phyloP scores from a whole-genome alignment of 1,140 invertebrate species.

The Mercenaria mercenaria region DNA sequence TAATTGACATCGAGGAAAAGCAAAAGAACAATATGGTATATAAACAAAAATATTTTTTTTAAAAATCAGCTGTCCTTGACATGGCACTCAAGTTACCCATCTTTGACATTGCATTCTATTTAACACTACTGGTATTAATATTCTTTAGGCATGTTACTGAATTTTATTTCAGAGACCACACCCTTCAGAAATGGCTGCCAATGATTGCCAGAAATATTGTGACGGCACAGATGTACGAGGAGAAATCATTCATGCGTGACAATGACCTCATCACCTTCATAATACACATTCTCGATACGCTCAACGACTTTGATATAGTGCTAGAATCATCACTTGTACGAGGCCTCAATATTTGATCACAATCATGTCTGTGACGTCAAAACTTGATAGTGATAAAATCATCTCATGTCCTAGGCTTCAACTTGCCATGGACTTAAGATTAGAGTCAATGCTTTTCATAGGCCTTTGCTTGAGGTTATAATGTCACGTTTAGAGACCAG shows the following conservation, averaged over 20 bases:
- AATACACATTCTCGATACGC: conserved; percentile 95
- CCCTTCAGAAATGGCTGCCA: conserved; percentile 95
- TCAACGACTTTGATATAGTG: conserved; percentile 97
- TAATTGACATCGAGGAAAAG: too few species aligned
- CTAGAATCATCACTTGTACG: conserved; percentile 98
- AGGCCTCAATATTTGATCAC: conserved; percentile 89
- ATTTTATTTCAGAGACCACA: conserved; percentile 93
- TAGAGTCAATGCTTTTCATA: too few species aligned
- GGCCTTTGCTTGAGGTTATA: too few species aligned
- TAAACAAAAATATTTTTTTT: too few species aligned
- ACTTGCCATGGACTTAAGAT: too few species aligned
- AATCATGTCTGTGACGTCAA: background rate
- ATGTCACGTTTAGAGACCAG: too few species aligned
- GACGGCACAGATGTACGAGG: conserved; percentile 97
- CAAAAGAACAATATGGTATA: too few species aligned
- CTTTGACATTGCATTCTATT: too few species aligned
- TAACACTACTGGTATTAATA: too few species aligned
- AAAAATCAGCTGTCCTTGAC: too few species aligned
- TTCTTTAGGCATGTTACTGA: too few species aligned
- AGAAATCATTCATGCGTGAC: conserved; percentile 96
- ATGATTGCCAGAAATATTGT: conserved; percentile 94
- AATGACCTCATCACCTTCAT: conserved; percentile 94
- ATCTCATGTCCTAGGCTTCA: conserved; percentile 96
- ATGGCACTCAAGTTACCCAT: too few species aligned
- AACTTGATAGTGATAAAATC: conserved; percentile 91